Conservation (phyloP, 2,797 vertebrate genomes). For the Varecia variegata region DNA sequence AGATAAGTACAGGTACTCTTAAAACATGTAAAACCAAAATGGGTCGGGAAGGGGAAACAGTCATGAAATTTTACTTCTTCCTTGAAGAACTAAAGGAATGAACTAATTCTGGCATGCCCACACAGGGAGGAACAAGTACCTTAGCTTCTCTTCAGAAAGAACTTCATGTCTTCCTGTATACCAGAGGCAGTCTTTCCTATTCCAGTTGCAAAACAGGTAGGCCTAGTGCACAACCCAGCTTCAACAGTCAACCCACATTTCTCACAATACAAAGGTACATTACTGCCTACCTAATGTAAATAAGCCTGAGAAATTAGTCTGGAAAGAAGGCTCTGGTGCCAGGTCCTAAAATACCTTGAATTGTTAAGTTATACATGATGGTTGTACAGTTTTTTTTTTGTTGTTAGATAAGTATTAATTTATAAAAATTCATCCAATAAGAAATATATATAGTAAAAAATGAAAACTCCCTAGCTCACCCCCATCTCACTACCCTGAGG, state of each 20-base stretch:
- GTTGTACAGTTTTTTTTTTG: not conserved
- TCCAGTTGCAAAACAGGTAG: conserved; percentile 19
- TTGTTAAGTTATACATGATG: not conserved
- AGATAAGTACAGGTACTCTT: not conserved
- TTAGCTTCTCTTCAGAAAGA: conserved; percentile 19
- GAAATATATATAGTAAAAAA: not conserved
- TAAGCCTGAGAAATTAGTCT: conserved; percentile 35
- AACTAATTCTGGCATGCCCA: not conserved
- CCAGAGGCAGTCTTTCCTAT: conserved; percentile 26
- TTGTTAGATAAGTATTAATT: conserved; percentile 4
- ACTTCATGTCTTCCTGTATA: not conserved
- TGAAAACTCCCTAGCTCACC: not conserved
- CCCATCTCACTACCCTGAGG: not conserved
- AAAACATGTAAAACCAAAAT: not conserved
- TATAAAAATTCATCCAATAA: conserved; percentile 24
- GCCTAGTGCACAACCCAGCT: conserved; percentile 15
- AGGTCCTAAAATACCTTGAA: conserved; percentile 11
- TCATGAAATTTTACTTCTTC: conserved; percentile 18
- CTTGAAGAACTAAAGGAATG: conserved; percentile 32
- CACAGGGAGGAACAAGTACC: not conserved
- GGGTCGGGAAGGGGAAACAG: not conserved
- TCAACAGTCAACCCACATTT: conserved; percentile 5
- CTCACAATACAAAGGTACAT: not conserved
- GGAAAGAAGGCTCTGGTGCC: not conserved
- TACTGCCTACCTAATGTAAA: conserved; percentile 7